phyloP scores from a whole-genome alignment of 2,888 invertebrate genomes.

The Matsumyia berberina region DNA sequence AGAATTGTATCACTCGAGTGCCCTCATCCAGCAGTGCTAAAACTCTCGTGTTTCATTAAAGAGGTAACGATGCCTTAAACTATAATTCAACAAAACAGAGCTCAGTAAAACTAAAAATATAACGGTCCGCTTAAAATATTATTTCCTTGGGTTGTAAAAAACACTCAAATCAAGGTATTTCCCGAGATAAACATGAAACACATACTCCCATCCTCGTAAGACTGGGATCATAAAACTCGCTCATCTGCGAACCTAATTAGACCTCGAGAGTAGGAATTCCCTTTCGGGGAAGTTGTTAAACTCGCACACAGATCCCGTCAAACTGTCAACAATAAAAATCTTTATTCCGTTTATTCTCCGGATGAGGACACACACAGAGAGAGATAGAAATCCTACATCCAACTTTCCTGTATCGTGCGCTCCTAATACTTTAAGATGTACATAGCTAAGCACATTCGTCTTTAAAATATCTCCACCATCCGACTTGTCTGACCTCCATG shows the following conservation, averaged over 20 bases:
- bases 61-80: constrained; percentile 21
- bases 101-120: constrained; percentile 33
- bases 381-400: too few relatives aligned
- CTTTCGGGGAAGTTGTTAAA: constrained; percentile 48
- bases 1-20: neutral
- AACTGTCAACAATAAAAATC: constrained; percentile 60
- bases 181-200: constrained; percentile 1
- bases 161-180: constrained; percentile 22
- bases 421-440: too few relatives aligned
- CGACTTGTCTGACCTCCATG: neutral
- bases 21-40: neutral
- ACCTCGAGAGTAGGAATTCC: constrained; percentile 7
- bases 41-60: neutral
- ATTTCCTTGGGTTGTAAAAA: constrained; percentile 29
- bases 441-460: too few relatives aligned
- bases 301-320: constrained; percentile 24
- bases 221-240: constrained; percentile 46
- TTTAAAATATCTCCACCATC: too few relatives aligned
- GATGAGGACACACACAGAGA: too few relatives aligned
- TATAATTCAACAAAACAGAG: constrained; percentile 17
- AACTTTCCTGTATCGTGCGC: too few relatives aligned
- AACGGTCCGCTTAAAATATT: constrained; percentile 37
- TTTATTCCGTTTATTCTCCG: constrained; percentile 48
- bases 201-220: neutral
- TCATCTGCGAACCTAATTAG: constrained; percentile 64